These are phyloP conservation scores for Melierax canorus DNA, from an alignment of 2,113 vertebrate genomes.

Conservation along the genomic window DNA sequence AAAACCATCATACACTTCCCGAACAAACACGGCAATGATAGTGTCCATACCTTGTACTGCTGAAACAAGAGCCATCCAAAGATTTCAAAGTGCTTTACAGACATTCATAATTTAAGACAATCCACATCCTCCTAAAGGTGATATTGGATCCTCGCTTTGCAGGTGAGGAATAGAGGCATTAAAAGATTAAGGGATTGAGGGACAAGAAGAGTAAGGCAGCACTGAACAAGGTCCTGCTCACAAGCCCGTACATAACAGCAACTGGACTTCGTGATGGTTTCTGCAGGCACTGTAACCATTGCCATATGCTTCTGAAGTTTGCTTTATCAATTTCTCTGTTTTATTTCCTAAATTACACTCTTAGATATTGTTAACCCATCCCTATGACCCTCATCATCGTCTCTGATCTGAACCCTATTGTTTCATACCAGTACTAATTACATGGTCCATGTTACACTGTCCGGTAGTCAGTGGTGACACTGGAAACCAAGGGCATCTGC, in stretches of 20 bases:
- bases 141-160: not conserved
- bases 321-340: not conserved
- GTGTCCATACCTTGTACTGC: not conserved
- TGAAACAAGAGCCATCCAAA: not conserved
- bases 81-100: conserved; percentile 5
- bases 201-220: not conserved
- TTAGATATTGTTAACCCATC: not conserved
- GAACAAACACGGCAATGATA: not conserved
- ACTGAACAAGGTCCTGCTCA: not conserved
- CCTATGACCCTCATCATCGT: not conserved
- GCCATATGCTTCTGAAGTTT: not conserved
- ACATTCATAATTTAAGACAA: conserved; percentile 18
- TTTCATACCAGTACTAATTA: not conserved
- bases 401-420: not conserved
- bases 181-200: not conserved
- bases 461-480: not conserved
- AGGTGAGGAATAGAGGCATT: not conserved
- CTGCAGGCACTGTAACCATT: not conserved
- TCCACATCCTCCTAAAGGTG: not conserved
- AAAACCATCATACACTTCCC: not conserved
- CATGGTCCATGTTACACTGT: not conserved
- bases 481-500: not conserved
- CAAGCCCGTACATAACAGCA: not conserved
- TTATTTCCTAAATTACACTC: not conserved
- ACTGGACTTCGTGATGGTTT: not conserved